Evolutionary conservation across 2,797 vertebrate genomes (phyloP), one percentile per base, ranked within the genome.

Genomic region (Pipistrellus nathusii): DNA sequence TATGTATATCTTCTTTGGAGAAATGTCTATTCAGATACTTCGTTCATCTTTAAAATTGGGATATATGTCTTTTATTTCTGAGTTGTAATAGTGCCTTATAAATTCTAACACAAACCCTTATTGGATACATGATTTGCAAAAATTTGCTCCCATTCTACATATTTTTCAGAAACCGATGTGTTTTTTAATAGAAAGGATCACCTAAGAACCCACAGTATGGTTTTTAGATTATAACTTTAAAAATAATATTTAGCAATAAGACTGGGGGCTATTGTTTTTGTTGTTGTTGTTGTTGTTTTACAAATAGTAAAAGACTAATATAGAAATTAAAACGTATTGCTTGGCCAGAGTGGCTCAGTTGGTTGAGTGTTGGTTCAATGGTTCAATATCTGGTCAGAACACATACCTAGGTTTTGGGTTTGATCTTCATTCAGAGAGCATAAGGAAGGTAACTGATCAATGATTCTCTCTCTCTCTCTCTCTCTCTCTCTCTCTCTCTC

Each of bases 191-290:
- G 51, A 64, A 89, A 76, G 76, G 15, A 89, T 83, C 55, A 73
- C 12, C 21, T 85, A 53, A 68, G 72, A 78, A 35, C 18, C 55
- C n/a, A 83, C 9, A 48, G 64, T 17, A 68, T 59, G 21, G 41
- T 69, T 85, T 95, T 75, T 82, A 69, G 57, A 90, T 44, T 38
- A 85, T 44, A 86, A 62, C 23, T 53, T 93, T 82, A 46, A 69
- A 95, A 88, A 69, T 35, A 91, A 72, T 51, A 90, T 32, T 51
- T 38, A 84, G 82, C 51, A 80, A 77, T 25, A 32, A 48, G 46
- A 10, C 44, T 46, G 44, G 53, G 8, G 6, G 53, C 20, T 53
- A 20, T 55, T 21, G 53, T 20, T 20, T 53, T 53, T 53, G 1
- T 17, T 51, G 64, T 62, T 53, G 1, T 17, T 51, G 64, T 62